A percentile compares a stretch with the other conserved stretches of the same genome.
Evolutionary conservation across 2,113 vertebrate genomes (phyloP).

Genomic region (Potamarius usumacintae): DNA sequence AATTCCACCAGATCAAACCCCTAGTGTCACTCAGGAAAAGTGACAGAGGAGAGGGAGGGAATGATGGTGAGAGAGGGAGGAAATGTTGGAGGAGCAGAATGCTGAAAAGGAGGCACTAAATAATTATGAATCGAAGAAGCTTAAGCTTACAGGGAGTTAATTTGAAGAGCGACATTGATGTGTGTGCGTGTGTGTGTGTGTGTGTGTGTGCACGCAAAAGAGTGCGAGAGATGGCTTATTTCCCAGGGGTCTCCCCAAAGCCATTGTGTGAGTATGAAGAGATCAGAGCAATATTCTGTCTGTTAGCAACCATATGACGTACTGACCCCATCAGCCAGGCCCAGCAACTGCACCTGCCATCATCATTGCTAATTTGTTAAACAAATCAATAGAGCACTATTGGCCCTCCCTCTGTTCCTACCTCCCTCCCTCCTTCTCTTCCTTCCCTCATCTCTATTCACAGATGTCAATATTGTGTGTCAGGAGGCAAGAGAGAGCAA

Average conservation of each 20-base stretch:
- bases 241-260: conserved; percentile 77
- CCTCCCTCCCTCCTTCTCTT: conserved; percentile 21
- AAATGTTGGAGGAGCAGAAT: conserved; percentile 35
- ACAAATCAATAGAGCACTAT: conserved; percentile 75
- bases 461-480: conserved; percentile 29
- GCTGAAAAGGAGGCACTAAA: conserved; percentile 65
- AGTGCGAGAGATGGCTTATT: conserved; percentile 75
- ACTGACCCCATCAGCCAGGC: conserved; percentile 67
- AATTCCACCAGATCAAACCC: conserved; percentile 70
- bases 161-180: conserved; percentile 69
- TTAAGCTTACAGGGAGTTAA: conserved; percentile 81
- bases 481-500: conserved; percentile 32
- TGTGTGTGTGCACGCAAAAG: conserved; percentile 50
- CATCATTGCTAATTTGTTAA: conserved; percentile 78
- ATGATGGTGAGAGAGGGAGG: conserved; percentile 52
- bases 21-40: conserved; percentile 76
- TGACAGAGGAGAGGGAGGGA: conserved; percentile 57
- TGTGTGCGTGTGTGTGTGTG: conserved; percentile 44
- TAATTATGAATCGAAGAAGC: conserved; percentile 78
- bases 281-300: conserved; percentile 80
- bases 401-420: conserved; percentile 53
- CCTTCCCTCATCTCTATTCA: conserved; percentile 29
- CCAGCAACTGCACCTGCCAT: conserved; percentile 74
- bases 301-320: conserved; percentile 79
- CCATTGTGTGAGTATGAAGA: conserved; percentile 80